Conservation (phyloP, 2,888 invertebrate genomes). For the Ischnura elegans region DNA sequence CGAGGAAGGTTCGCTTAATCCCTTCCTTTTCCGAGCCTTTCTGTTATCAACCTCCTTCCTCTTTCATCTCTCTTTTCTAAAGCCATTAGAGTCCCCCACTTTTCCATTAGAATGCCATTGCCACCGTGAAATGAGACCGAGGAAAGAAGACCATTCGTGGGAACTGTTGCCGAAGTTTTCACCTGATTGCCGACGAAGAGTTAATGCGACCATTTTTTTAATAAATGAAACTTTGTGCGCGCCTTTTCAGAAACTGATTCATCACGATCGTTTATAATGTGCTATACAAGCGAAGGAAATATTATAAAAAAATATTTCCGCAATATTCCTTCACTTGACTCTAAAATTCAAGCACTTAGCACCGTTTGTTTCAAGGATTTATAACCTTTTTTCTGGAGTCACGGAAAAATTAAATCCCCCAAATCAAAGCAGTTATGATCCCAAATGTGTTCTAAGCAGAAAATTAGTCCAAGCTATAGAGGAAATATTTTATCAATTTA, state of each 20-base stretch:
- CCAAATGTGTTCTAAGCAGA: too few species aligned
- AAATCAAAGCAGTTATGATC: too few species aligned
- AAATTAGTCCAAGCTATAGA: too few species aligned
- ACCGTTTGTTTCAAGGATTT: too few species aligned
- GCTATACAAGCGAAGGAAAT: too few species aligned
- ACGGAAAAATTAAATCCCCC: too few species aligned
- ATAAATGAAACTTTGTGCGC: not conserved
- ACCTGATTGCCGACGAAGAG: not conserved
- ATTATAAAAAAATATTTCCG: too few species aligned
- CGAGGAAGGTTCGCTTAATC: not conserved
- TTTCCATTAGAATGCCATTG: conserved; percentile 17
- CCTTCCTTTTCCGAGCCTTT: not conserved
- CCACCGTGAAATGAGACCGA: conserved; percentile 6
- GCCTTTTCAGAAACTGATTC: not conserved
- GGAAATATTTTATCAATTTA: too few species aligned
- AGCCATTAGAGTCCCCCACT: not conserved
- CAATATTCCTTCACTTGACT: too few species aligned
- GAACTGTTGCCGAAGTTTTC: not conserved
- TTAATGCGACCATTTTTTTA: not conserved
- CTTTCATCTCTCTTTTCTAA: not conserved
- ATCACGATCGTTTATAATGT: not conserved
- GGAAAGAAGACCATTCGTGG: not conserved
- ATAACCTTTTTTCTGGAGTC: too few species aligned
- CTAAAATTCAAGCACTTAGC: too few species aligned
- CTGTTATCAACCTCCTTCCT: not conserved